phyloP scores from a whole-genome alignment of 1,140 invertebrate species.

The Drosophila micromelanica region DNA sequence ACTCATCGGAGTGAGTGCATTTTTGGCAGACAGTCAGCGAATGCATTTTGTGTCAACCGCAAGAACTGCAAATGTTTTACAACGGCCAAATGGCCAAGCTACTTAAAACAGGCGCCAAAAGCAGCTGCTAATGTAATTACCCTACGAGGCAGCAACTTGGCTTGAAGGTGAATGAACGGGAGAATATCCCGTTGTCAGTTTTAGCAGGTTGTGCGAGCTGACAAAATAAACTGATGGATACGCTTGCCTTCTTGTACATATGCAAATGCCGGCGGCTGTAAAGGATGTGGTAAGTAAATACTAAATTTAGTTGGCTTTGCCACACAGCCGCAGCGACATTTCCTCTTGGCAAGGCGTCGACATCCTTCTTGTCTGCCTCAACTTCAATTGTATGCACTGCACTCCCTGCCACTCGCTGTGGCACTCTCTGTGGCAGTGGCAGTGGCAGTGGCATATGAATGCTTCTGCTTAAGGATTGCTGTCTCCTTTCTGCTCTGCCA shows the following conservation, averaged over 20 bases:
- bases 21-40: conserved; percentile 66
- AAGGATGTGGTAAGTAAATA: conserved; percentile 82
- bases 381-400: conserved; percentile 67
- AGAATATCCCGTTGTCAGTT: neutral
- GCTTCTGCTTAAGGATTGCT: conserved; percentile 17
- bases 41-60: conserved; percentile 64
- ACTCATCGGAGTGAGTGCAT: conserved; percentile 72
- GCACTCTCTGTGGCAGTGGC: conserved; percentile 18
- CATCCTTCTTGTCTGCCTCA: conserved; percentile 50
- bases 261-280: conserved; percentile 60
- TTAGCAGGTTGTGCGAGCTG: conserved; percentile 21
- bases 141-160: conserved; percentile 27
- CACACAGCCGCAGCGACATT: conserved; percentile 71
- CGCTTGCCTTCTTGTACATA: conserved; percentile 32
- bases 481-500: conserved; percentile 44
- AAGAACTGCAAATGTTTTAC: conserved; percentile 70
- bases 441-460: conserved; percentile 38
- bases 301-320: conserved; percentile 80
- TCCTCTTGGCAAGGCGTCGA: conserved; percentile 79
- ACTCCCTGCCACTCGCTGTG: neutral
- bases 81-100: conserved; percentile 40
- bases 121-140: conserved; percentile 72
- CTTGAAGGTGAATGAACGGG: conserved; percentile 62
- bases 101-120: conserved; percentile 61
- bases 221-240: conserved; percentile 46